Conservation (phyloP, 2,888 invertebrate genomes). For the Cecidostiba fungosa region DNA sequence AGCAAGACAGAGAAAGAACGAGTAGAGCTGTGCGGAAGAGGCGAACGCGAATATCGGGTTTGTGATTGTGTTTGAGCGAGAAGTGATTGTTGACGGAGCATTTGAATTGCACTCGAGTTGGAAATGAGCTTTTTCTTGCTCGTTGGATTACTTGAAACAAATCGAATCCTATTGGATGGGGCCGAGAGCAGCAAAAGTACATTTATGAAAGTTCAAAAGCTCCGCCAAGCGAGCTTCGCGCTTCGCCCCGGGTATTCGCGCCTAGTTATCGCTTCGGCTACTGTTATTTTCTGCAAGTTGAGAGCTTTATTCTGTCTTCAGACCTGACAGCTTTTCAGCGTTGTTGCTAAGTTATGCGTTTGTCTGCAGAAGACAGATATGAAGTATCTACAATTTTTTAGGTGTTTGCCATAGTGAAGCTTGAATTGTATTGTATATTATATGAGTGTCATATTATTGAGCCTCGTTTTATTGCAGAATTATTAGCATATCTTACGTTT, state of each 20-base stretch:
- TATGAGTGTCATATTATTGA: no score
- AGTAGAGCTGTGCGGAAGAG: not conserved
- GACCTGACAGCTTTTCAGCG: not conserved
- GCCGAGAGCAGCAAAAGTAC: not conserved
- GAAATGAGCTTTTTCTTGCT: slow-evolving; percentile 57
- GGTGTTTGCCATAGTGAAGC: not conserved
- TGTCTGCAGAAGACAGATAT: not conserved
- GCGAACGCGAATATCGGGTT: slow-evolving; percentile 37
- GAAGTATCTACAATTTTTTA: not conserved
- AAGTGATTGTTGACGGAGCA: slow-evolving; percentile 59
- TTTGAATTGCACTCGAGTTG: slow-evolving; percentile 59
- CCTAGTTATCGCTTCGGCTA: not conserved
- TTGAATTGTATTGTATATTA: no score
- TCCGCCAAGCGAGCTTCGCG: not conserved
- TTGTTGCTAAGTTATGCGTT: not conserved
- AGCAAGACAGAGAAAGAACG: not conserved
- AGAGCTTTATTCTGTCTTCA: slow-evolving; percentile 6
- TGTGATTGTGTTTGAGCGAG: slow-evolving; percentile 52
- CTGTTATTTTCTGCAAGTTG: not conserved
- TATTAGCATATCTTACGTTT: not conserved
- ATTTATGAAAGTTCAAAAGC: slow-evolving; percentile 44
- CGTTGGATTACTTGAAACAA: slow-evolving; percentile 52
- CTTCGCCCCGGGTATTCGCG: not conserved
- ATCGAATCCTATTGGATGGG: slow-evolving; percentile 31
- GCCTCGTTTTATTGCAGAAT: not conserved